Conservation (phyloP, 2,797 vertebrate species). For the Pipistrellus kuhlii region DNA sequence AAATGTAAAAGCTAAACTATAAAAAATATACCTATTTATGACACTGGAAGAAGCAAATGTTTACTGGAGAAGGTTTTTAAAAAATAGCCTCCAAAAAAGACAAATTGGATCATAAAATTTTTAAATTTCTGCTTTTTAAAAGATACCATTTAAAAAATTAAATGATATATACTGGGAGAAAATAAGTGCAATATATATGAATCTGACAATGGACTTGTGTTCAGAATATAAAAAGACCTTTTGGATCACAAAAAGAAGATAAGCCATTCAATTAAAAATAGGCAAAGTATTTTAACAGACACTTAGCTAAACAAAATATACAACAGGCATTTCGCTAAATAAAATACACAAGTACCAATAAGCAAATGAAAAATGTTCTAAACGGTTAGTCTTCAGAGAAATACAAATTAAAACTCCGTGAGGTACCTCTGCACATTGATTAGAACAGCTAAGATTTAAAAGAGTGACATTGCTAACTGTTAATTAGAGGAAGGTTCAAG, state of each 20-base stretch:
- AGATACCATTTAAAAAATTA: not conserved
- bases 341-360: not conserved
- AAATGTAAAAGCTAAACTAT: slow-evolving; percentile 42
- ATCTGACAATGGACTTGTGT: not conserved
- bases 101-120: not conserved
- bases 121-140: not conserved
- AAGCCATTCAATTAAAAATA: not conserved
- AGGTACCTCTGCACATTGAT: not conserved
- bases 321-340: not conserved
- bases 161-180: not conserved
- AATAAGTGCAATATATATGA: not conserved
- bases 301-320: not conserved
- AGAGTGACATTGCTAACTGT: not conserved
- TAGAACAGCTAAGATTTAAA: not conserved
- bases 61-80: not conserved
- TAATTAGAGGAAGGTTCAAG: not conserved
- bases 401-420: not conserved
- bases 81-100: not conserved
- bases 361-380: not conserved
- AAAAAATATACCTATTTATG: not conserved
- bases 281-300: not conserved
- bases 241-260: not conserved
- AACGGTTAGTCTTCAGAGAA: not conserved
- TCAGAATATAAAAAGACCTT: not conserved
- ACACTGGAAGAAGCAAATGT: not conserved